These are phyloP conservation scores for Heterodera filipjevi DNA, from an alignment of 2,888 invertebrate genomes.

Conservation along the genomic window DNA sequence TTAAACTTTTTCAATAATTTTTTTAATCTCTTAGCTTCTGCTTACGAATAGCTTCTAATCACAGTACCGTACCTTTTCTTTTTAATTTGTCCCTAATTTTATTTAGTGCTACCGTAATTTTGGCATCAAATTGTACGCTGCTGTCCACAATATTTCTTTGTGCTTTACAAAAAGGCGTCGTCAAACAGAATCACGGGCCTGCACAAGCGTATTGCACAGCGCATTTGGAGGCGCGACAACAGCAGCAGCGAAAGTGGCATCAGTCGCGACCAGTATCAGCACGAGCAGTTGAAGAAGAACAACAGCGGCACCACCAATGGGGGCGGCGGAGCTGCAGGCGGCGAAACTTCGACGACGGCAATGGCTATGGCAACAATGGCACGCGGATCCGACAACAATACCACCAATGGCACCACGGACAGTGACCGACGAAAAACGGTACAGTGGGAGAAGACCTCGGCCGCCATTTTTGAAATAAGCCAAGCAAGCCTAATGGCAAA, in stretches of 20 bases:
- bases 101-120: too few species aligned
- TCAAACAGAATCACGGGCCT: slow-evolving; percentile 24
- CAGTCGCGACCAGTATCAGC: neutral
- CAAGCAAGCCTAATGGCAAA: too few species aligned
- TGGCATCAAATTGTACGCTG: too few species aligned
- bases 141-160: too few species aligned
- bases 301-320: neutral
- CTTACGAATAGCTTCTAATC: too few species aligned
- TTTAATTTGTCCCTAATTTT: too few species aligned
- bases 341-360: neutral
- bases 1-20: too few species aligned
- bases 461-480: too few species aligned
- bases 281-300: neutral
- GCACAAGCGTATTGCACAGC: slow-evolving; percentile 15
- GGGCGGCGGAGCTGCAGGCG: neutral
- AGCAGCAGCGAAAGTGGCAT: neutral
- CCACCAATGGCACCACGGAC: neutral
- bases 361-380: neutral
- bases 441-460: neutral
- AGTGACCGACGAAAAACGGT: neutral
- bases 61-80: too few species aligned
- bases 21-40: too few species aligned
- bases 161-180: too few species aligned
- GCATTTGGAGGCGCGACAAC: slow-evolving; percentile 26
- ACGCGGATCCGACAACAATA: neutral